These are phyloP conservation scores for Thamnaconus septentrionalis DNA, from an alignment of 2,113 vertebrate species.

Conservation along the genomic window DNA sequence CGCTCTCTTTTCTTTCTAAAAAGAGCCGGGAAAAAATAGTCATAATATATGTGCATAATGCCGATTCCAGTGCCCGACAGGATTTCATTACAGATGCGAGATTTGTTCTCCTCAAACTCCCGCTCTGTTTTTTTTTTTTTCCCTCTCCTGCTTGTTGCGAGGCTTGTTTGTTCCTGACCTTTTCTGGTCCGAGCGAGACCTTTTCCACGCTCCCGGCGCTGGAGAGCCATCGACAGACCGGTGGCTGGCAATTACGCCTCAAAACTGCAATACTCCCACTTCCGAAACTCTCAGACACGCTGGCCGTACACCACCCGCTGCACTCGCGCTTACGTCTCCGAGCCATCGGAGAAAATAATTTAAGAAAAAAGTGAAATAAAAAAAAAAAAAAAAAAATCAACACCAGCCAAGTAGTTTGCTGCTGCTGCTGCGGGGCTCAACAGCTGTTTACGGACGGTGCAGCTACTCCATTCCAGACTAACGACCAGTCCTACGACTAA, in stretches of 20 bases:
- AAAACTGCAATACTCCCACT: conserved; percentile 38
- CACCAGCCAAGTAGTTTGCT: not conserved
- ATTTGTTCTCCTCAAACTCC: conserved; percentile 46
- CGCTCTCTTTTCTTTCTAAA: conserved; percentile 26
- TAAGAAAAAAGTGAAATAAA: not conserved
- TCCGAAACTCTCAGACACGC: conserved; percentile 44
- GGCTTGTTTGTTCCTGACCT: conserved; percentile 51
- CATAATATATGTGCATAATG: conserved; percentile 54
- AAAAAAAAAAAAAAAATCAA: not conserved
- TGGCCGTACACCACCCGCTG: conserved; percentile 49
- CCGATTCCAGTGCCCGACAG: conserved; percentile 40
- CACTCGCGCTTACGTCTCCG: conserved; percentile 33
- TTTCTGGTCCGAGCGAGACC: conserved; percentile 39
- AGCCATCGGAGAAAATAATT: conserved; percentile 29
- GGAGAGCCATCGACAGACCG: conserved; percentile 37
- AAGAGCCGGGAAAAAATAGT: conserved; percentile 6
- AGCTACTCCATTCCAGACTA: too few species aligned
- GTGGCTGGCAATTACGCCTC: conserved; percentile 56
- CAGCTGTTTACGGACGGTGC: too few species aligned
- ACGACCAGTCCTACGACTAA: too few species aligned
- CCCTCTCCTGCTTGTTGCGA: conserved; percentile 20
- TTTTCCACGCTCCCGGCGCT: conserved; percentile 34
- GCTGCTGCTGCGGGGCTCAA: not conserved
- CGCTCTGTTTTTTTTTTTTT: not conserved
- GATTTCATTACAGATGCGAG: conserved; percentile 53